Evolutionary conservation across 2,113 vertebrate species (phyloP).

Genomic region (Uria lomvia): DNA sequence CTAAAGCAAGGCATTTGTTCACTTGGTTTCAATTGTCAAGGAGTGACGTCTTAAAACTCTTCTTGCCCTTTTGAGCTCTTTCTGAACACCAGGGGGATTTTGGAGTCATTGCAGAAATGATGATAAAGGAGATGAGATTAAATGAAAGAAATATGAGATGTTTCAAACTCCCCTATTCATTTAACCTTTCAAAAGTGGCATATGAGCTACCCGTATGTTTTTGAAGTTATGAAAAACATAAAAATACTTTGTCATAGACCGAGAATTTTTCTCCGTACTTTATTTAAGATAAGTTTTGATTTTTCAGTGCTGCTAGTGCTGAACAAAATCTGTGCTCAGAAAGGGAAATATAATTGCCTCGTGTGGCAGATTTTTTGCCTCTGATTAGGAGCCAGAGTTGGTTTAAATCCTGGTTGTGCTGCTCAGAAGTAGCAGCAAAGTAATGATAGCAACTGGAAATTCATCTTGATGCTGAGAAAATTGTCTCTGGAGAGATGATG

Average conservation of each 20-base stretch:
- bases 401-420: background rate
- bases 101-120: background rate
- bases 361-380: background rate
- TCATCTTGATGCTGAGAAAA: background rate
- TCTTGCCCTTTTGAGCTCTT: constrained; percentile 14
- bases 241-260: background rate
- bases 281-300: background rate
- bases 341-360: background rate
- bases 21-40: constrained; percentile 27
- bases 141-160: background rate
- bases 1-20: background rate
- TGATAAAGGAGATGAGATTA: constrained; percentile 14
- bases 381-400: background rate
- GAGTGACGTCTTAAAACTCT: constrained; percentile 3
- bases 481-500: background rate
- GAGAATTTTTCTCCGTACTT: background rate
- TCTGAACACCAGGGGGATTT: background rate
- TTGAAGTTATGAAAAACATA: background rate
- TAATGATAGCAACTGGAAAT: background rate
- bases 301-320: background rate
- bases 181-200: constrained; percentile 14
- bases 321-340: background rate
- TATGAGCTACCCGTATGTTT: background rate
- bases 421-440: background rate
- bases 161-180: background rate